Conservation (phyloP, 2,888 invertebrate genomes). For the Chromoteleia sp. region DNA sequence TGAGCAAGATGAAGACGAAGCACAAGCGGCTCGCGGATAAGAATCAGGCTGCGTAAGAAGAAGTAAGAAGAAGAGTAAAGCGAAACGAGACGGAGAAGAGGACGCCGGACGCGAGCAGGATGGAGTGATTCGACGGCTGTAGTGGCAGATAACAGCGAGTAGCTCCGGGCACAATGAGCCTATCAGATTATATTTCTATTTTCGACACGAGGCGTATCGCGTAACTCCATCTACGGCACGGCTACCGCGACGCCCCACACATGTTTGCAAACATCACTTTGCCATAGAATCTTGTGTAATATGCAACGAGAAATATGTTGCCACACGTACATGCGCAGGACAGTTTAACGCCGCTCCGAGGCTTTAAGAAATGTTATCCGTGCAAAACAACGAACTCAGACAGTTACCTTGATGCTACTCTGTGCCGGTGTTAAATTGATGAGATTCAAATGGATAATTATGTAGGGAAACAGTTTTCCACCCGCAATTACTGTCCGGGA, state of each 20-base stretch:
- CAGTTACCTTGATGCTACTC: constrained; percentile 8
- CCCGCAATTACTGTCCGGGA: background rate
- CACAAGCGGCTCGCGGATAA: constrained; percentile 49
- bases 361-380: constrained; percentile 28
- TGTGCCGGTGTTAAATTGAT: constrained; percentile 12
- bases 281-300: constrained; percentile 58
- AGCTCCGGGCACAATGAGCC: constrained; percentile 84
- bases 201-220: constrained; percentile 84
- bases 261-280: constrained; percentile 70
- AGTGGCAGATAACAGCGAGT: constrained; percentile 81
- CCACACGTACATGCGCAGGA: constrained; percentile 46
- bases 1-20: constrained; percentile 55
- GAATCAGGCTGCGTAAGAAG: constrained; percentile 58
- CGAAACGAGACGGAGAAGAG: constrained; percentile 55
- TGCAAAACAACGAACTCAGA: constrained; percentile 19
- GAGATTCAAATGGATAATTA: constrained; percentile 3
- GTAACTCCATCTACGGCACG: constrained; percentile 82
- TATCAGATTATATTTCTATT: constrained; percentile 85
- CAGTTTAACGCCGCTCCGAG: constrained; percentile 50
- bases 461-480: background rate
- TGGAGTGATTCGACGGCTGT: constrained; percentile 76
- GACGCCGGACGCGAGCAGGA: constrained; percentile 49
- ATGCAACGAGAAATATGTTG: constrained; percentile 58
- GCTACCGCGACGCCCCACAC: constrained; percentile 78
- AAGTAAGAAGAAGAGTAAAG: constrained; percentile 44